These are phyloP conservation scores for Erpornis zantholeuca DNA, from an alignment of 2,113 vertebrate species.

Conservation along the genomic window DNA sequence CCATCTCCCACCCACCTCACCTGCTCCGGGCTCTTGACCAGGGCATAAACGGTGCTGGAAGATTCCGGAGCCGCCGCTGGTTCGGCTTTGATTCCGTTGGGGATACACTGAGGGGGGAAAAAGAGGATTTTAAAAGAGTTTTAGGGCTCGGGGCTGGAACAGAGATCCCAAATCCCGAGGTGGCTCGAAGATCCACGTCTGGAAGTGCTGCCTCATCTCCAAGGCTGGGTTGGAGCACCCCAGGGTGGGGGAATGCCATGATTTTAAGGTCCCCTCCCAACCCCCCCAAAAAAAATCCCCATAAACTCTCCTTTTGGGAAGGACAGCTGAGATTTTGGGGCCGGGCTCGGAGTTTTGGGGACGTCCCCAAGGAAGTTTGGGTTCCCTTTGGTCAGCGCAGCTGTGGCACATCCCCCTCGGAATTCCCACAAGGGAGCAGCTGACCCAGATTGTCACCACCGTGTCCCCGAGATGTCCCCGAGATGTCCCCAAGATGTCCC, in stretches of 20 bases:
- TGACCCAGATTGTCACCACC: not conserved
- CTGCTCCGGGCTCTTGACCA: rapidly evolving
- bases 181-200: rapidly evolving
- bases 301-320: not conserved
- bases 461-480: not conserved
- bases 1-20: not conserved
- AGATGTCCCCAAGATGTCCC: not conserved
- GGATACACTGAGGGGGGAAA: rapidly evolving
- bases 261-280: no score
- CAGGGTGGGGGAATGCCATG: no score
- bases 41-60: not conserved
- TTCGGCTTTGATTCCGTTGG: rapidly evolving
- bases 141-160: not conserved
- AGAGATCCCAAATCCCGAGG: not conserved
- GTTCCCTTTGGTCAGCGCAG: not conserved
- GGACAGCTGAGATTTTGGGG: not conserved
- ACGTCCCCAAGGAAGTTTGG: not conserved
- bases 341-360: rapidly evolving
- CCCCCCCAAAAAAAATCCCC: no score
- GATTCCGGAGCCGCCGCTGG: rapidly evolving
- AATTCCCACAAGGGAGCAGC: not conserved
- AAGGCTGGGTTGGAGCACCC: not conserved
- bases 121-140: rapidly evolving
- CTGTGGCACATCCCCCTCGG: rapidly evolving
- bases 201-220: not conserved